A percentile compares a stretch with the other conserved stretches of the same genome.
These are phyloP conservation scores for Ectobius pallidus DNA, from an alignment of 2,888 invertebrate genomes.

Conservation along the genomic window DNA sequence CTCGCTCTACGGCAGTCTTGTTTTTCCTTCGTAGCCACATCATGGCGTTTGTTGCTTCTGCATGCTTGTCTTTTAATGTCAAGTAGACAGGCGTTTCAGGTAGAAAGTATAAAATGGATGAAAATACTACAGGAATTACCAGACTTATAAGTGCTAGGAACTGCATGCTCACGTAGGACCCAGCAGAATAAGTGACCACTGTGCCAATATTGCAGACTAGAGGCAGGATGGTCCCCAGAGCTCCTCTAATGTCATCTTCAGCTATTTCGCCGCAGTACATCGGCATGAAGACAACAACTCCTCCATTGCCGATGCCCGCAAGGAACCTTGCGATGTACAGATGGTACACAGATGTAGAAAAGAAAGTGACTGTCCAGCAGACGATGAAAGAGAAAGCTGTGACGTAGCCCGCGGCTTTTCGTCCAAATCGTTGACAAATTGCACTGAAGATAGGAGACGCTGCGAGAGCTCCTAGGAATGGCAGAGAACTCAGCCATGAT, in stretches of 20 bases:
- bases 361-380: slow-evolving; percentile 25
- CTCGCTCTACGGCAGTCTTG: not conserved
- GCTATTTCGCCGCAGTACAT: slow-evolving; percentile 70
- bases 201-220: not conserved
- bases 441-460: slow-evolving; percentile 22
- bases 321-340: slow-evolving; percentile 56
- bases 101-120: not conserved
- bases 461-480: slow-evolving; percentile 61
- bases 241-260: slow-evolving; percentile 53
- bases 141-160: not conserved
- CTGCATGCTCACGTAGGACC: not conserved
- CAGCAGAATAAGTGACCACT: not conserved
- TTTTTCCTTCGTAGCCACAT: not conserved
- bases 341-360: not conserved
- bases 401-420: slow-evolving; percentile 22
- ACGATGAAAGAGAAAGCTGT: slow-evolving; percentile 9
- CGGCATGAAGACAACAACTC: slow-evolving; percentile 61
- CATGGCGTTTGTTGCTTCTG: not conserved
- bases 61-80: not conserved
- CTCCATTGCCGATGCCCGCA: slow-evolving; percentile 64
- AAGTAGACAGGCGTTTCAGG: not conserved
- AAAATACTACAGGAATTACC: not conserved
- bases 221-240: not conserved
- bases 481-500: slow-evolving; percentile 62
- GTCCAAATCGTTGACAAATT: not conserved